Conservation (phyloP, 2,797 vertebrate genomes). For the Coreius guichenoti region DNA sequence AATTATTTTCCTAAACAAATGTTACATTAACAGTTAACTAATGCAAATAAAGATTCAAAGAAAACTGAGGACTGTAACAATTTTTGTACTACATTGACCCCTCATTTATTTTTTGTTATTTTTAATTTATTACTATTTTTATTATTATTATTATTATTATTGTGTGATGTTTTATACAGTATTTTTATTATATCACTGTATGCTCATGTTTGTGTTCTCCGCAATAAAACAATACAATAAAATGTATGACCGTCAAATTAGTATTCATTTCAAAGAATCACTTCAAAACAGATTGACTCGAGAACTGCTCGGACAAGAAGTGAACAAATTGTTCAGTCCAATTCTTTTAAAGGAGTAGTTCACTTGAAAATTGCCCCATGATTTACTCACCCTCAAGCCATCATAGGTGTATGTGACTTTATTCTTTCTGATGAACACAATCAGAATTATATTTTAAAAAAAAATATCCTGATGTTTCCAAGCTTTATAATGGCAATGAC, state of each 20-base stretch:
- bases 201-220: not conserved
- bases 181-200: not conserved
- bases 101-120: not conserved
- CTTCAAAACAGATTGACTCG: not conserved
- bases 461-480: too few species aligned
- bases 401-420: too few species aligned
- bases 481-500: too few species aligned
- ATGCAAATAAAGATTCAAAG: not conserved
- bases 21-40: not conserved
- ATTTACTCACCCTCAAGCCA: too few species aligned
- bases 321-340: not conserved
- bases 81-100: not conserved
- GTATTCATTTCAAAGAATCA: not conserved
- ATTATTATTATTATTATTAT: not conserved
- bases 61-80: not conserved
- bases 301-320: not conserved
- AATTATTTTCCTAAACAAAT: not conserved
- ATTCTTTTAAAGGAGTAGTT: too few species aligned
- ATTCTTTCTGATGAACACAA: too few species aligned
- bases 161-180: not conserved
- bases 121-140: not conserved
- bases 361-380: too few species aligned
- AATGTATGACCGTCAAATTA: not conserved
- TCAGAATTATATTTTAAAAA: too few species aligned
- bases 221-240: not conserved